phyloP scores from a whole-genome alignment of 2,888 invertebrate species.

The Endomychus coccineus region DNA sequence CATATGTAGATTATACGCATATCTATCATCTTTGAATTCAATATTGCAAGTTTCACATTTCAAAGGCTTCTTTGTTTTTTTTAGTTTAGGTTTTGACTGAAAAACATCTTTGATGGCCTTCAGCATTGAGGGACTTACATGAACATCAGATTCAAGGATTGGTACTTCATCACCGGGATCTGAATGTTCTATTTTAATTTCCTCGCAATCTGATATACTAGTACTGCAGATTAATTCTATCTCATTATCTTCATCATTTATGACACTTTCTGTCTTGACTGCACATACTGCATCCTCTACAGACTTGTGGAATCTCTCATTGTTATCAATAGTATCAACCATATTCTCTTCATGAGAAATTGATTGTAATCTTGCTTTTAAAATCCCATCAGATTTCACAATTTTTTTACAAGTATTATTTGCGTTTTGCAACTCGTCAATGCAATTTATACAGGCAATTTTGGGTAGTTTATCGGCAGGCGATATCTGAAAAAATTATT shows the following conservation, averaged over 20 bases:
- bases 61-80: background rate
- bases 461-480: conserved; percentile 9
- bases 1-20: conserved; percentile 23
- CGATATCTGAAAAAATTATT: conserved; percentile 8
- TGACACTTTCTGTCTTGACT: background rate
- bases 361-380: conserved; percentile 1
- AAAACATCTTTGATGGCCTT: too few species aligned
- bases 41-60: conserved; percentile 20
- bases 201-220: too few species aligned
- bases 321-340: too few species aligned
- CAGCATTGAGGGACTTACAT: too few species aligned
- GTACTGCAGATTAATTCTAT: too few species aligned
- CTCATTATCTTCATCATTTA: background rate
- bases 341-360: too few species aligned
- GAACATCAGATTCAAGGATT: background rate
- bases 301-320: too few species aligned
- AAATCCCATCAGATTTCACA: conserved; percentile 9
- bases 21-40: conserved; percentile 17
- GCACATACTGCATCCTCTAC: too few species aligned
- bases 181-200: conserved; percentile 4
- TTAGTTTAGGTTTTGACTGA: too few species aligned
- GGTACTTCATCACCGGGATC: conserved; percentile 4
- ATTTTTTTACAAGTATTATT: conserved; percentile 9
- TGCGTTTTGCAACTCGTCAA: conserved; percentile 14
- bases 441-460: conserved; percentile 13